These are phyloP conservation scores for Ephestia elutella DNA, from an alignment of 1,140 invertebrate species.

Conservation along the genomic window DNA sequence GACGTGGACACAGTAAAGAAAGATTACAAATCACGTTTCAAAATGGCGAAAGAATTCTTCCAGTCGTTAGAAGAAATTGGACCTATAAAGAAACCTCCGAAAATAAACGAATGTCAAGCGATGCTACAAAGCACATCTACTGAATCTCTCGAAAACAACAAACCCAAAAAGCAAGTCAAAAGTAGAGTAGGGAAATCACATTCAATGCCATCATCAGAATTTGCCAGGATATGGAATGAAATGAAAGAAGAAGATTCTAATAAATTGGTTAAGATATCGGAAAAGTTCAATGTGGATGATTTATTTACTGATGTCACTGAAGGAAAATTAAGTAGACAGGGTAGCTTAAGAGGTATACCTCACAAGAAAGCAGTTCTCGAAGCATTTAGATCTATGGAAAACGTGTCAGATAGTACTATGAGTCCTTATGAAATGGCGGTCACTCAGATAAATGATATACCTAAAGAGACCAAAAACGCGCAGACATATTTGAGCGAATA, in stretches of 20 bases:
- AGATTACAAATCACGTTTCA: constrained; percentile 68
- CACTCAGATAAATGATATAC: constrained; percentile 57
- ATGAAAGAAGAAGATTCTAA: constrained; percentile 40
- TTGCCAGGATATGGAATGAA: constrained; percentile 56
- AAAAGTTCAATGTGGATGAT: constrained; percentile 72
- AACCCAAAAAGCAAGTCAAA: constrained; percentile 37
- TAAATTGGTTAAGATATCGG: constrained; percentile 70
- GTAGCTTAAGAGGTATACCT: constrained; percentile 71
- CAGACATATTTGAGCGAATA: constrained; percentile 71
- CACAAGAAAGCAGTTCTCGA: constrained; percentile 73
- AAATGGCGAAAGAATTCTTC: constrained; percentile 66
- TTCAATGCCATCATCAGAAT: constrained; percentile 62
- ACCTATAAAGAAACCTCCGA: constrained; percentile 41
- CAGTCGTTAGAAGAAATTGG: constrained; percentile 65
- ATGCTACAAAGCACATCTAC: constrained; percentile 40
- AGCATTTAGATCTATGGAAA: constrained; percentile 72
- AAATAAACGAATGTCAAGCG: constrained; percentile 59
- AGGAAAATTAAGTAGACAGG: constrained; percentile 60
- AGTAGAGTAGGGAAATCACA: constrained; percentile 50
- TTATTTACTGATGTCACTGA: constrained; percentile 71
- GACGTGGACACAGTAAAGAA: constrained; percentile 33
- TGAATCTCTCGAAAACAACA: constrained; percentile 49
- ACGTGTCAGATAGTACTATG: constrained; percentile 54
- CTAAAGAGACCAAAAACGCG: constrained; percentile 57
- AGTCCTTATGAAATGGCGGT: constrained; percentile 63